A percentile compares a stretch with the other conserved stretches of the same genome.
Conservation (phyloP, 2,888 invertebrate species). For the Invenusta paracnida region DNA sequence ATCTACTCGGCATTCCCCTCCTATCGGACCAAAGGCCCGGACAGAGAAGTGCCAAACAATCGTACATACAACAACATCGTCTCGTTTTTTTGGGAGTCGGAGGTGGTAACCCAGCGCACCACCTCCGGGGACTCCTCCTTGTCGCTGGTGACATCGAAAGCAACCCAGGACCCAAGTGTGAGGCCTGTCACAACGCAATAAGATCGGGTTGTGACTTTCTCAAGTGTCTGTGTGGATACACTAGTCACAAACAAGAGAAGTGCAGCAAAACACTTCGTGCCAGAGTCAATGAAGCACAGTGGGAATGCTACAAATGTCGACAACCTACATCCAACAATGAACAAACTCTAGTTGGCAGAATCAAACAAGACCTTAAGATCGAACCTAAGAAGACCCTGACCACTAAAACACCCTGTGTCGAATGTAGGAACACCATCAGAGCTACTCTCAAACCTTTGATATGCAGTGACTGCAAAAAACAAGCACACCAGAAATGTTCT, state of each 20-base stretch:
- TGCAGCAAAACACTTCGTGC: not conserved
- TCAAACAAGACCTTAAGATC: not conserved
- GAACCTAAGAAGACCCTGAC: not conserved
- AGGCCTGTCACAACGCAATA: not conserved
- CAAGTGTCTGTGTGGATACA: not conserved
- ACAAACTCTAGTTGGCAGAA: not conserved
- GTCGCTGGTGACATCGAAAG: not conserved
- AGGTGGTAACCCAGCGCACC: no score
- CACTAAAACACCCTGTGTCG: not conserved
- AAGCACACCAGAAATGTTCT: not conserved
- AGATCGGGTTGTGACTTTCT: not conserved
- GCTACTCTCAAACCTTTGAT: not conserved
- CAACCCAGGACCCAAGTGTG: not conserved
- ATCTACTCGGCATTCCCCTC: not conserved
- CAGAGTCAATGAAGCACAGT: not conserved
- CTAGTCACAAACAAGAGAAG: not conserved
- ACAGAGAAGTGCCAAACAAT: not conserved
- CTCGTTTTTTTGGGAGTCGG: not conserved
- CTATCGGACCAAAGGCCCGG: not conserved
- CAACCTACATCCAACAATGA: not conserved
- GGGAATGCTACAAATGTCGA: not conserved
- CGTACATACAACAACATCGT: not conserved
- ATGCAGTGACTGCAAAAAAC: not conserved
- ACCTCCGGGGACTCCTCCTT: not conserved
- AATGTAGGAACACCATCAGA: not conserved